Base-by-base conservation (phyloP, 2,888 invertebrate genomes). In the Acanthosepion lycidas region DNA sequence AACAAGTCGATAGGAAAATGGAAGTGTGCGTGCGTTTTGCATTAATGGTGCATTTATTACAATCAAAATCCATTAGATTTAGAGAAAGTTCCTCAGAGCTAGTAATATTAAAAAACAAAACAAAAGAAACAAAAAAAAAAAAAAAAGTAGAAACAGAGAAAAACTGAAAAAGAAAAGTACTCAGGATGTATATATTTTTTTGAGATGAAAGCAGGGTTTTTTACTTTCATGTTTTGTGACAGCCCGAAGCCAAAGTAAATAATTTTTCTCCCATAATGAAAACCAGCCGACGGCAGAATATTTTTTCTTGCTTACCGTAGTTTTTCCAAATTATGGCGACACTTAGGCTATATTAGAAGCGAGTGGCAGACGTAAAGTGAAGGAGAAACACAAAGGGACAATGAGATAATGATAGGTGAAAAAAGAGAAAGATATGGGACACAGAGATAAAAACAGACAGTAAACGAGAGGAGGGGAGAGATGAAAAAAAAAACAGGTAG, bases 31-130 rank as follows among this genome's bases (percentile, higher is more conserved):
- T 78, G n/a, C 78, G n/a, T 78, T 8, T 5, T 78, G 78, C n/a
- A 33, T 78, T 78, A 78, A 78, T 78, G n/a, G 78, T 15, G n/a
- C 78, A 78, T 78, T 78, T 78, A 78, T 78, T n/a, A 78, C 78
- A n/a, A 78, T 78, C n/a, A 78, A 33, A 78, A 78, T 78, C 78
- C 78, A 78, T 78, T 78, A 78, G 78, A 78, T 78, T 78, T n/a
- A n/a, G n/a, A 78, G 78, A 78, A 78, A n/a, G n/a, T 78, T 78
- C 78, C 78, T 78, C 33, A 33, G n/a, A 33, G 78, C 78, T 33
- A 78, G 78, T 78, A 12, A 78, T 78, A 78, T 78, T 78, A 15
- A 33, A n/a, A 78, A 78, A 78, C 9, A 42, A 42, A 42, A 42
- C 42, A 42, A 42, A 42, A 42, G 15, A 59, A 59, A 23, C 18